phyloP scores from a whole-genome alignment of 2,888 invertebrate species.

The Labia minor region DNA sequence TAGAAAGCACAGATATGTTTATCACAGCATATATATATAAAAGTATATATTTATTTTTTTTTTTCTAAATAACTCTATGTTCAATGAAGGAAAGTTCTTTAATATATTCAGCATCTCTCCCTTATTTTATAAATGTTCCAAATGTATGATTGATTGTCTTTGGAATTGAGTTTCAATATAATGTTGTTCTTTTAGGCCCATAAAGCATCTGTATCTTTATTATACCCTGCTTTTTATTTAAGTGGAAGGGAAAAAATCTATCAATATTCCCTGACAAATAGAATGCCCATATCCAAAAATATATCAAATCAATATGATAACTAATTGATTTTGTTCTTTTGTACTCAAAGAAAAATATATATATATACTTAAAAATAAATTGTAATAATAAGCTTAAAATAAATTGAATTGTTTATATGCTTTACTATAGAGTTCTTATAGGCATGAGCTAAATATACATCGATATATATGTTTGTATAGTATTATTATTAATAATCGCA shows the following conservation, averaged over 20 bases:
- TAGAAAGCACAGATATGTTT: conserved; percentile 9
- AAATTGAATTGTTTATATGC: too few relatives aligned
- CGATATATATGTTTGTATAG: neutral
- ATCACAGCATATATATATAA: neutral
- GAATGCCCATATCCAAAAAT: neutral
- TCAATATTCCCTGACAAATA: neutral
- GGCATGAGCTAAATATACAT: too few relatives aligned
- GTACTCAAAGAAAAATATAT: too few relatives aligned
- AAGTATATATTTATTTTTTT: neutral
- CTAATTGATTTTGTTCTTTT: too few relatives aligned
- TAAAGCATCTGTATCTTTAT: too few relatives aligned
- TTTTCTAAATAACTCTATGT: neutral
- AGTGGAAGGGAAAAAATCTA: conserved; percentile 19
- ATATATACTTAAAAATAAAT: too few relatives aligned
- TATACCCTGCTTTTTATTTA: neutral
- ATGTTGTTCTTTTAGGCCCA: neutral
- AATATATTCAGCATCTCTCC: neutral
- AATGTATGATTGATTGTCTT: neutral
- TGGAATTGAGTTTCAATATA: neutral
- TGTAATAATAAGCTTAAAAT: too few relatives aligned
- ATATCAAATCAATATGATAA: neutral
- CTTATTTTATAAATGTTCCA: neutral
- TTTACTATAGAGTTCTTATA: too few relatives aligned
- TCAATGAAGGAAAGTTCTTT: neutral
- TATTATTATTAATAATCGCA: neutral